A percentile compares a stretch with the other conserved stretches of the same genome.
Evolutionary conservation across 2,888 invertebrate genomes (phyloP).

Genomic region (Halictus quadricinctus): DNA sequence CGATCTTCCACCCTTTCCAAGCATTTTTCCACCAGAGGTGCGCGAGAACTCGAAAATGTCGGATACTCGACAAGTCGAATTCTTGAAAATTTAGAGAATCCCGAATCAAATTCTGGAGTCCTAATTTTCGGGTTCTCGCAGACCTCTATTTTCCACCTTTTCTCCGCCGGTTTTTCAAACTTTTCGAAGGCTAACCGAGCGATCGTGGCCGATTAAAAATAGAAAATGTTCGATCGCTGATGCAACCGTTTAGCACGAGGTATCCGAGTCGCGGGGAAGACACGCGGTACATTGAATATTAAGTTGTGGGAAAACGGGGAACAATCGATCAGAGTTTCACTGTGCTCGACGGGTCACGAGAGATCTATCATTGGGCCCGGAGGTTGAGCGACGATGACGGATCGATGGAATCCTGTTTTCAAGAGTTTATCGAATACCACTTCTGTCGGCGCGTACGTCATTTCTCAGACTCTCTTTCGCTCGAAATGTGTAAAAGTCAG

Average conservation of each 20-base stretch:
- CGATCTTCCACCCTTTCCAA: not conserved
- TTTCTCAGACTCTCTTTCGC: not conserved
- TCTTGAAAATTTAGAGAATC: too few relatives aligned
- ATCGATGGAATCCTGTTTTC: constrained; percentile 27
- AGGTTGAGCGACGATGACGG: constrained; percentile 20
- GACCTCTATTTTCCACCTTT: not conserved
- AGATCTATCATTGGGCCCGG: constrained; percentile 16
- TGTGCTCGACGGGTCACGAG: constrained; percentile 15
- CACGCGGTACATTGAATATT: not conserved
- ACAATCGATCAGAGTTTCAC: constrained; percentile 30
- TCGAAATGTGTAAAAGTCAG: not conserved
- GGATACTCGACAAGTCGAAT: too few relatives aligned
- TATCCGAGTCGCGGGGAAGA: not conserved
- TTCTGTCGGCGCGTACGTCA: not conserved
- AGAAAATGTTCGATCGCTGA: constrained; percentile 1
- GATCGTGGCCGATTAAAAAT: not conserved
- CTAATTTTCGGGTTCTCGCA: too few relatives aligned
- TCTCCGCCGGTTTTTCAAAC: not conserved
- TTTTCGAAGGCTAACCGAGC: not conserved
- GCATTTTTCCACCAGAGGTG: not conserved
- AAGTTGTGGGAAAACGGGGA: not conserved
- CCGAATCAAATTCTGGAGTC: not conserved
- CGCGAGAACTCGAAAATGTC: too few relatives aligned
- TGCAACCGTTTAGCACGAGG: not conserved
- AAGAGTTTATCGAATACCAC: constrained; percentile 58